Evolutionary conservation across 2,888 invertebrate genomes (phyloP).

Genomic region (Petrolisthes manimaculis): DNA sequence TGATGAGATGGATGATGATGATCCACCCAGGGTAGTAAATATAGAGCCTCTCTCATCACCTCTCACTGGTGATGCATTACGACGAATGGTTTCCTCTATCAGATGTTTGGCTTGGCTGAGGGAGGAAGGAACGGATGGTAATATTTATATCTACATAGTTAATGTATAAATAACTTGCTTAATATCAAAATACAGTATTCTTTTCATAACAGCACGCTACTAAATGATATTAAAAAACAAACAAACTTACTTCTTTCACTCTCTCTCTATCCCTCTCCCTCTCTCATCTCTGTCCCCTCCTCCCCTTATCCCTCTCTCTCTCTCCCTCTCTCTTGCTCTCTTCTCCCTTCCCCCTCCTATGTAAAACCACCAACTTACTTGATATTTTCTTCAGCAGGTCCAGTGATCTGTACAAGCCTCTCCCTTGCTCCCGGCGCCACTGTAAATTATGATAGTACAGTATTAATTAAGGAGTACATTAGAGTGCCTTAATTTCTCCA

Average conservation of each 20-base stretch:
- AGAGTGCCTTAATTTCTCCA: too few relatives aligned
- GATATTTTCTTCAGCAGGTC: slow-evolving; percentile 92
- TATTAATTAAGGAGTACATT: neutral
- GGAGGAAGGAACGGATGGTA: slow-evolving; percentile 55
- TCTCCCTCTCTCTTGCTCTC: neutral
- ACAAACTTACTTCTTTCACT: too few relatives aligned
- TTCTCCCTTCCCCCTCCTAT: neutral
- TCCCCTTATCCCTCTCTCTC: too few relatives aligned
- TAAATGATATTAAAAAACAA: too few relatives aligned
- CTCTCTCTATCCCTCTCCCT: too few relatives aligned
- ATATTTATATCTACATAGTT: too few relatives aligned
- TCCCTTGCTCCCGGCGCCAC: slow-evolving; percentile 95
- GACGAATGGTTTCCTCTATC: slow-evolving; percentile 94
- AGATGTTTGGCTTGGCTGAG: slow-evolving; percentile 89
- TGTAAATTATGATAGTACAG: slow-evolving; percentile 71
- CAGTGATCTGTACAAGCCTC: slow-evolving; percentile 94
- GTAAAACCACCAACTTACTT: slow-evolving; percentile 77
- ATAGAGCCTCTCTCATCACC: slow-evolving; percentile 68
- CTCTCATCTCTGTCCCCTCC: too few relatives aligned
- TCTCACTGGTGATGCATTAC: slow-evolving; percentile 90
- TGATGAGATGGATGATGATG: slow-evolving; percentile 63
- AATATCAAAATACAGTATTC: too few relatives aligned
- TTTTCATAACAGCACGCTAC: too few relatives aligned
- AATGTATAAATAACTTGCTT: too few relatives aligned
- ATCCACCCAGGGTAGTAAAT: slow-evolving; percentile 75